Evolutionary conservation across 2,888 invertebrate species (phyloP).

Genomic region (Melipona beecheii): DNA sequence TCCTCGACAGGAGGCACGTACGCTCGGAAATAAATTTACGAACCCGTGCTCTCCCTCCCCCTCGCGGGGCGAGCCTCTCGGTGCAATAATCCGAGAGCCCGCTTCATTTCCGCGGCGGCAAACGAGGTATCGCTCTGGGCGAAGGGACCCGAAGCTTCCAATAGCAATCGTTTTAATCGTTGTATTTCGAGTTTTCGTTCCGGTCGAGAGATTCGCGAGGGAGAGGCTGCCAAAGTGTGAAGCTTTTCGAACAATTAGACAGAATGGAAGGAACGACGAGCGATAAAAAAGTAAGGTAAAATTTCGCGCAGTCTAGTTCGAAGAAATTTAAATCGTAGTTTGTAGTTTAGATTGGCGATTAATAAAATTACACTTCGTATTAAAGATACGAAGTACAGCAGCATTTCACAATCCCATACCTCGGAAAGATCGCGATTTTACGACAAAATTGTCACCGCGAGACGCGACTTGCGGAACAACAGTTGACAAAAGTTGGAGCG

Average conservation of each 20-base stretch:
- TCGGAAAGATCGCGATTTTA: no score
- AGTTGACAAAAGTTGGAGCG: background rate
- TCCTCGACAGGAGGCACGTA: conserved; percentile 23
- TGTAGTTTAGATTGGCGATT: no score
- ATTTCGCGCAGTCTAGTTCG: no score
- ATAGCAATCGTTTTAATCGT: conserved; percentile 39
- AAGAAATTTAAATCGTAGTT: no score
- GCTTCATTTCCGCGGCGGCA: conserved; percentile 46
- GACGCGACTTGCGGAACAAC: background rate
- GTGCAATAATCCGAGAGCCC: conserved; percentile 61
- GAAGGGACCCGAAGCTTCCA: conserved; percentile 35
- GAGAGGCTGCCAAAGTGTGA: no score
- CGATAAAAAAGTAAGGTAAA: no score
- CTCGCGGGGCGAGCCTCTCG: background rate
- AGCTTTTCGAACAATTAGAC: no score
- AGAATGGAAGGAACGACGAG: no score
- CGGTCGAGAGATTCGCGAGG: background rate
- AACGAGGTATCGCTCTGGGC: conserved; percentile 40
- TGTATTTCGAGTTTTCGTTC: conserved; percentile 33
- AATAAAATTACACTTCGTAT: no score
- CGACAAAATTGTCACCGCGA: no score
- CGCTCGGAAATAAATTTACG: conserved; percentile 55
- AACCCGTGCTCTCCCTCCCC: background rate
- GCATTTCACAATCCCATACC: no score
- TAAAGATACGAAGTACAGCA: no score